phyloP scores from a whole-genome alignment of 1,140 invertebrate species.

The Trinorchestia longiramus region DNA sequence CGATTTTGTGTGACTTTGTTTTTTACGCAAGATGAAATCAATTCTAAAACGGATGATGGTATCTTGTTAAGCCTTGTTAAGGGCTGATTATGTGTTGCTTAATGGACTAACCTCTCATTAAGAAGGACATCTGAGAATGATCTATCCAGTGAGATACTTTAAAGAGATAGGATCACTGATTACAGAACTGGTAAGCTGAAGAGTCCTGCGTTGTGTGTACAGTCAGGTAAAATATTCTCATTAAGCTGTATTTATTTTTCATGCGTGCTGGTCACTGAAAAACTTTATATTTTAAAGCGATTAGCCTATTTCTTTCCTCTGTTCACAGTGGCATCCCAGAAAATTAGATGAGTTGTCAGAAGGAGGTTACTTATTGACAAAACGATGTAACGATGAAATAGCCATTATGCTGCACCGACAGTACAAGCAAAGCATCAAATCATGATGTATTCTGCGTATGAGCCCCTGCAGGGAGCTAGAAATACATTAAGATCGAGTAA shows the following conservation, averaged over 20 bases:
- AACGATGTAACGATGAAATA: not conserved
- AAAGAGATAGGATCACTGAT: not conserved
- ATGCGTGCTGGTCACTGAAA: not conserved
- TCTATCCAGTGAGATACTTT: not conserved
- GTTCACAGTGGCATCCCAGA: not conserved
- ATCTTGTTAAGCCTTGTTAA: not conserved
- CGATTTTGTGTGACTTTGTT: not conserved
- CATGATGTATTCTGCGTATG: not conserved
- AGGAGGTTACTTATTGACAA: not conserved
- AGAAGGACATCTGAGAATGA: not conserved
- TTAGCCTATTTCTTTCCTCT: not conserved
- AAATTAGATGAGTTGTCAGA: not conserved
- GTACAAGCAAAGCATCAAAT: not conserved
- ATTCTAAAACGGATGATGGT: not conserved
- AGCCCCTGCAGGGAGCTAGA: not conserved
- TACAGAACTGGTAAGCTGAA: not conserved
- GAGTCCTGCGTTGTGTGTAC: not conserved
- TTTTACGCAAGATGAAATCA: not conserved
- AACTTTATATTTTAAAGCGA: not conserved
- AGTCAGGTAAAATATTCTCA: not conserved
- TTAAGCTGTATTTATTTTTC: not conserved
- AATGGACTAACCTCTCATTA: not conserved
- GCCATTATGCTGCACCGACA: not conserved
- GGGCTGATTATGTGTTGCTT: conserved; percentile 6
- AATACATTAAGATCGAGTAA: not conserved